A percentile compares a stretch with the other conserved stretches of the same genome.
Conservation (phyloP, 1,140 invertebrate species). For the Pogonomyrmex barbatus region DNA sequence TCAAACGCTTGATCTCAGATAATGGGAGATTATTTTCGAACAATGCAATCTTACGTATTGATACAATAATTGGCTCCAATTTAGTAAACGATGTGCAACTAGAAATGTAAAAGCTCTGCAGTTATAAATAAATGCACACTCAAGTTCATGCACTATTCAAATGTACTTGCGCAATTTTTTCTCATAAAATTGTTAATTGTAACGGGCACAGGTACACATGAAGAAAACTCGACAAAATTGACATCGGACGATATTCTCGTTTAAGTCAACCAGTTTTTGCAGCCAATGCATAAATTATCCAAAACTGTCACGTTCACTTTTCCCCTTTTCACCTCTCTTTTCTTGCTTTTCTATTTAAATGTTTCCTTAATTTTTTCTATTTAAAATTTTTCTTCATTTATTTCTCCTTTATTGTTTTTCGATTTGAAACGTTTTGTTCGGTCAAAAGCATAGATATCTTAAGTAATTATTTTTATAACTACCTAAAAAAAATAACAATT, state of each 20-base stretch:
- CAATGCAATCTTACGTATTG: conserved; percentile 4
- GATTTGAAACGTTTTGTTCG: not conserved
- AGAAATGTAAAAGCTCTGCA: not conserved
- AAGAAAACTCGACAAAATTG: not conserved
- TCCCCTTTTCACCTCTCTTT: too few species aligned
- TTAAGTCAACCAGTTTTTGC: too few species aligned
- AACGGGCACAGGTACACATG: not conserved
- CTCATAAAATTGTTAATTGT: conserved; percentile 24
- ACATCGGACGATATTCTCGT: too few species aligned
- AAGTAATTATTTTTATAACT: not conserved
- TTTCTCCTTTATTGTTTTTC: too few species aligned
- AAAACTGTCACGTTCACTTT: too few species aligned
- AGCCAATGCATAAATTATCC: too few species aligned
- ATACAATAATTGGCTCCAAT: conserved; percentile 32
- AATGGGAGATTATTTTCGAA: conserved; percentile 52
- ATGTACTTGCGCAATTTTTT: not conserved
- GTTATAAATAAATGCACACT: conserved; percentile 9
- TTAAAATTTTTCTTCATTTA: not conserved
- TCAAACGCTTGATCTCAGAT: conserved; percentile 55
- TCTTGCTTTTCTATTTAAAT: not conserved
- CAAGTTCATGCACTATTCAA: not conserved
- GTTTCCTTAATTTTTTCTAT: not conserved
- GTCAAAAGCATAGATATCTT: not conserved
- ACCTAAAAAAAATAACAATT: not conserved
- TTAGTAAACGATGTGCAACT: conserved; percentile 14